Percentiles rank a stretch among this genome's conserved stretches.
Conservation (phyloP, 2,797 vertebrate genomes). For the Hydrophis major region DNA sequence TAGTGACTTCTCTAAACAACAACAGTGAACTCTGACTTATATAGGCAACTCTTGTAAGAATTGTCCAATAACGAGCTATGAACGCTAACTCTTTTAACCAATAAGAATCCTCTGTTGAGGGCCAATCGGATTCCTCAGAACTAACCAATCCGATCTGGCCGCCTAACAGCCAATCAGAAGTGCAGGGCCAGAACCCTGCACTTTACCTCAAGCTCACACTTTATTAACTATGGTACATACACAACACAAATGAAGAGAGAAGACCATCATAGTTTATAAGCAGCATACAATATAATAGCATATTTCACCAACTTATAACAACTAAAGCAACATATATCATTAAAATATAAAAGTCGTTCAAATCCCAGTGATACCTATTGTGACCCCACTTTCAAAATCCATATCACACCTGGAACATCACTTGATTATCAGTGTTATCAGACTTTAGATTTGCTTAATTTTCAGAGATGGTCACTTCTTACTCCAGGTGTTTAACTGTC, state of each 20-base stretch:
- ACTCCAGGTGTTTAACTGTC: not conserved
- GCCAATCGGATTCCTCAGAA: no score
- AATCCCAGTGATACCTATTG: not conserved
- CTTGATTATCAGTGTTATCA: not conserved
- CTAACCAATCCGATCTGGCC: no score
- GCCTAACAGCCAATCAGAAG: no score
- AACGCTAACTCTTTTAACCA: no score
- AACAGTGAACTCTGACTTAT: no score
- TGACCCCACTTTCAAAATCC: not conserved
- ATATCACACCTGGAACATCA: not conserved
- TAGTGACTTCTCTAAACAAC: no score
- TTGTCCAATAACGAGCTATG: no score
- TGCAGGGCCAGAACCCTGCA: no score
- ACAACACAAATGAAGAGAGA: not conserved
- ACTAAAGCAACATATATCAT: not conserved
- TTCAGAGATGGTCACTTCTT: not conserved
- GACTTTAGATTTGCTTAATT: not conserved
- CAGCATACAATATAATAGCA: not conserved
- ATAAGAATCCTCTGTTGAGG: no score
- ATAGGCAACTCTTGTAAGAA: no score
- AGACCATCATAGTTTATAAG: not conserved
- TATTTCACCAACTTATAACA: not conserved
- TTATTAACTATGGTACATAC: no score
- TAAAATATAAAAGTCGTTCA: not conserved
- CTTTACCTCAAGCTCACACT: no score